Evolutionary conservation across 2,113 vertebrate genomes (phyloP).

Genomic region (Ammodytes marinus): DNA sequence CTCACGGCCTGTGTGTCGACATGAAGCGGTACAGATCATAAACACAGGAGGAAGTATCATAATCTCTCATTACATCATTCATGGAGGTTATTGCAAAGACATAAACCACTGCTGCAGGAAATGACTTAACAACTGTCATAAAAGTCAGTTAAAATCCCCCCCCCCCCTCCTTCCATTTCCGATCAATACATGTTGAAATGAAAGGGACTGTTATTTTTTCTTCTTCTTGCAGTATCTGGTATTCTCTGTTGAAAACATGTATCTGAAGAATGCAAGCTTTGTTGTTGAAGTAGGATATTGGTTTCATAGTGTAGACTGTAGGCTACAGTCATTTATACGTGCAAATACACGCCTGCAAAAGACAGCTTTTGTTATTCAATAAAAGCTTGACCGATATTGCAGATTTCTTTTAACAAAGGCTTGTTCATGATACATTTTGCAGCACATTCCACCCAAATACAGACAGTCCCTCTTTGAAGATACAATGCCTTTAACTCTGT

Average conservation of each 20-base stretch:
- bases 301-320: neutral
- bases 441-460: conserved; percentile 39
- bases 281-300: neutral
- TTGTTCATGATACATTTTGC: conserved; percentile 50
- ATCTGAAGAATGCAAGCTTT: neutral
- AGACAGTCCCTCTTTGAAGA: conserved; percentile 74
- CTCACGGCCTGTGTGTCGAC: conserved; percentile 42
- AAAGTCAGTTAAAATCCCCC: conserved; percentile 76
- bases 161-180: conserved; percentile 24
- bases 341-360: conserved; percentile 11
- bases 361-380: conserved; percentile 11
- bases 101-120: conserved; percentile 82
- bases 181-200: conserved; percentile 68
- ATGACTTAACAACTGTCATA: conserved; percentile 84
- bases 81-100: conserved; percentile 83
- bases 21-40: conserved; percentile 64
- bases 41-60: conserved; percentile 80
- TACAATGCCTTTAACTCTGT: conserved; percentile 74
- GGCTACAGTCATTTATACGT: neutral
- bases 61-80: conserved; percentile 81
- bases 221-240: conserved; percentile 5
- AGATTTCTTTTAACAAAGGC: conserved; percentile 36
- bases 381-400: conserved; percentile 19
- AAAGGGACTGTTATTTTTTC: conserved; percentile 6
- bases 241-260: conserved; percentile 21